Evolutionary conservation across 2,888 invertebrate genomes (phyloP), one percentile per base, ranked within the genome.

Genomic region (Mesochorus sp.): DNA sequence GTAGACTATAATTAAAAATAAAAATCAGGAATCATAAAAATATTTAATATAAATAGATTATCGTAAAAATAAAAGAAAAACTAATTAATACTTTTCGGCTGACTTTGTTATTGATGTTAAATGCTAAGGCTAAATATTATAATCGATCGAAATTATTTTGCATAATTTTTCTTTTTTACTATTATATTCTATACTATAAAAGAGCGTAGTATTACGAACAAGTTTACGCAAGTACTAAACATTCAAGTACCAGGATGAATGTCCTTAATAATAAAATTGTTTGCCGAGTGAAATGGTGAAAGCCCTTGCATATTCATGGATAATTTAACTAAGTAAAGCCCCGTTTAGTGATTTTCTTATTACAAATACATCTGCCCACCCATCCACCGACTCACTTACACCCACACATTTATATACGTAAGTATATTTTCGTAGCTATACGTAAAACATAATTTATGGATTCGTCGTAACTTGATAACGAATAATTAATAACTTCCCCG

Each of bases 251-350:
- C 12, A 37, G 21, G 51, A 71, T 24, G 37, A 51, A 71, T 51
- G 59, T 26, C 26, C 26, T 61, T 71, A 51, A 71, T 71, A 61
- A 61, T 24, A 51, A 51, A 51, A 61, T 61, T 39, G 61, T 71
- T 61, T 59, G 26, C 51, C 24, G n/a, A 8, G 37, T 28, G 44
- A 61, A 17, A 71, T 59, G 49, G 61, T 19, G 59, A 59, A 47
- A 28, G 26, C 17, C 8, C 47, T 57, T 24, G 49, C 39, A 19
- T 39, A 28, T 21, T 37, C 51, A 39, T 39, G 39, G 70, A 47
- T 59, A 37, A 61, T 61, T 51, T 51, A 17, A 14, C 39, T 47
- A 61, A 71, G 51, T 26, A n/a, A n/a, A n/a, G 39, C 51, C 61
- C 39, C 37, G 26, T 55, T n/a, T 61, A 49, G 59, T 37, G 70